Conservation (phyloP, 2,113 vertebrate species). For the Myiozetetes cayanensis region DNA sequence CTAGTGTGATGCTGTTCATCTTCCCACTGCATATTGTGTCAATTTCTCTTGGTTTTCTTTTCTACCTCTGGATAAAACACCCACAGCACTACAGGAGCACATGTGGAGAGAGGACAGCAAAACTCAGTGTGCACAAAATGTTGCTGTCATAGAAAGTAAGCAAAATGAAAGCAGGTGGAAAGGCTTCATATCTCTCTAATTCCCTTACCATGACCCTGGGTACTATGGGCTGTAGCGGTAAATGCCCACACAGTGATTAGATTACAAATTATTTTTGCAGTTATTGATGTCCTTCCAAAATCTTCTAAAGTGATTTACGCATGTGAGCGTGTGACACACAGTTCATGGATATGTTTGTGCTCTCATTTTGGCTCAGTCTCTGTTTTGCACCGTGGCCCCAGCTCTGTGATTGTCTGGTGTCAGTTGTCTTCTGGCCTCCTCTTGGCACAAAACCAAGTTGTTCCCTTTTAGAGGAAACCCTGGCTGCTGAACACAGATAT, state of each 20-base stretch:
- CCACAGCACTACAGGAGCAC: not conserved
- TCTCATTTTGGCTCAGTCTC: not conserved
- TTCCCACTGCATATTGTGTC: not conserved
- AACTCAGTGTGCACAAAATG: not conserved
- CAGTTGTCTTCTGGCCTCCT: constrained; percentile 9
- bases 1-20: not conserved
- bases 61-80: not conserved
- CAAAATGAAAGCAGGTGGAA: constrained; percentile 1
- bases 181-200: not conserved
- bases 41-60: not conserved
- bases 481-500: constrained; percentile 27
- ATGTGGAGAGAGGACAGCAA: not conserved
- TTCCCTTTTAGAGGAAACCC: not conserved
- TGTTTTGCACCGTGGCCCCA: accelerated
- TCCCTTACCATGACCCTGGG: not conserved
- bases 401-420: not conserved
- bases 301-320: not conserved
- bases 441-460: not conserved
- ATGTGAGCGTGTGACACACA: not conserved
- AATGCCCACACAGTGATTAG: not conserved
- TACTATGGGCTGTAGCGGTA: not conserved
- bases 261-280: not conserved
- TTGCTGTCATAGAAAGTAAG: not conserved
- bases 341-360: not conserved
- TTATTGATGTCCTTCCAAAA: not conserved